Evolutionary conservation across 1,140 invertebrate species (phyloP).

Genomic region (Danaus melanippus): DNA sequence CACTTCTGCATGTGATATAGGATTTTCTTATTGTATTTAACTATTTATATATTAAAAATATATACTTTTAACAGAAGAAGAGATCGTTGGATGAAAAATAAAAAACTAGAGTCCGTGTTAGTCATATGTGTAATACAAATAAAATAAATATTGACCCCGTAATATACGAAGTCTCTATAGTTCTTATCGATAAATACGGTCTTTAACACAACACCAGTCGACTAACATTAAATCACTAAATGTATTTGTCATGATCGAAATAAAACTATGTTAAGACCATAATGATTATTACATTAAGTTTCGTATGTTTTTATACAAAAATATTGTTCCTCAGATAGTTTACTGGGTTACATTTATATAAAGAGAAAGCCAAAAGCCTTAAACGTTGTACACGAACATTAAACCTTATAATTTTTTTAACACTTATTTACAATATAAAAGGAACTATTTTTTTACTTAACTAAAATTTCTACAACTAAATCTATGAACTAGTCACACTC

Average conservation of each 20-base stretch:
- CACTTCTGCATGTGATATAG: too few species aligned
- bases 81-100: conserved; percentile 16
- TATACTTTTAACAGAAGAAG: too few species aligned
- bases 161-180: conserved; percentile 52
- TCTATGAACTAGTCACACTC: conserved; percentile 48
- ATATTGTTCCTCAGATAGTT: conserved; percentile 18
- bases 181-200: conserved; percentile 6
- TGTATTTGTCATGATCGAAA: conserved; percentile 39
- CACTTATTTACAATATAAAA: conserved; percentile 13
- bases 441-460: conserved; percentile 56
- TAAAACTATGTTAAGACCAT: conserved; percentile 3
- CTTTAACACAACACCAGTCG: conserved; percentile 2
- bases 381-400: too few species aligned
- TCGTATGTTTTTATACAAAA: background rate
- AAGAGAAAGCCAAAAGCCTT: background rate
- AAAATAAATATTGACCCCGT: conserved; percentile 55
- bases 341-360: conserved; percentile 24
- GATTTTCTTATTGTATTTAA: too few species aligned
- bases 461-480: conserved; percentile 37
- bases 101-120: conserved; percentile 17
- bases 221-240: conserved; percentile 26
- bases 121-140: conserved; percentile 24
- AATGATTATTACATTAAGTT: too few species aligned
- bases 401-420: conserved; percentile 12
- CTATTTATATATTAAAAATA: too few species aligned